Percentiles rank a stretch among this genome's conserved stretches.
These are phyloP conservation scores for Coenonympha arcania DNA, from an alignment of 2,888 invertebrate genomes.

Conservation along the genomic window DNA sequence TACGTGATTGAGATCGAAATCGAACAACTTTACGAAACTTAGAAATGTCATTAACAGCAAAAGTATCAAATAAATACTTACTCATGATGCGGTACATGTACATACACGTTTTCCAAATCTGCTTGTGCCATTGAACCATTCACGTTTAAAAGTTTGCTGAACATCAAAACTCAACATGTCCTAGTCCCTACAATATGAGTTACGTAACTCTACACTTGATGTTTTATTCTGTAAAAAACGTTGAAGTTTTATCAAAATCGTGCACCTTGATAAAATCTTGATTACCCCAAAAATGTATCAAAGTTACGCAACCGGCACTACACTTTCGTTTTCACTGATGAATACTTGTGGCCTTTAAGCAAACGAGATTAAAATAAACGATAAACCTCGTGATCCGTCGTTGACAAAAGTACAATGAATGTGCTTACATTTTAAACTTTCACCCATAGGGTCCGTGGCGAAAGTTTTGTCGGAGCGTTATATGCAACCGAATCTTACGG, in stretches of 20 bases:
- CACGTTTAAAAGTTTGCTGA: too few relatives aligned
- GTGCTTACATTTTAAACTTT: constrained; percentile 51
- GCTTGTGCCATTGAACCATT: too few relatives aligned
- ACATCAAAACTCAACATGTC: too few relatives aligned
- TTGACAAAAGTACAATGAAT: constrained; percentile 66
- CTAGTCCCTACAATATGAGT: too few relatives aligned
- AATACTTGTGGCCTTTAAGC: constrained; percentile 48
- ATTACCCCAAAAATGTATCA: constrained; percentile 25
- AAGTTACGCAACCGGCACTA: constrained; percentile 42
- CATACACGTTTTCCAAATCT: too few relatives aligned
- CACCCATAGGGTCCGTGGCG: constrained; percentile 56
- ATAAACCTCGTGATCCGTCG: constrained; percentile 59
- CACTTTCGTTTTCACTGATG: constrained; percentile 54
- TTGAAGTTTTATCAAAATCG: too few relatives aligned
- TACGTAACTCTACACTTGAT: too few relatives aligned
- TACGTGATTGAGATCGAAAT: constrained; percentile 11
- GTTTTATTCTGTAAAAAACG: neutral
- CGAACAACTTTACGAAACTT: neutral
- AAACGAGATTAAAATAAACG: constrained; percentile 56
- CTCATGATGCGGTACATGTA: too few relatives aligned
- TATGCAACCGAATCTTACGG: constrained; percentile 28
- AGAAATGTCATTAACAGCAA: neutral
- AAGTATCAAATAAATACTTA: too few relatives aligned
- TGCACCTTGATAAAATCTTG: constrained; percentile 3
- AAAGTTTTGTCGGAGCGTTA: constrained; percentile 41